Evolutionary conservation across 2,797 vertebrate species (phyloP).

Genomic region (Malacoctenus gilli): DNA sequence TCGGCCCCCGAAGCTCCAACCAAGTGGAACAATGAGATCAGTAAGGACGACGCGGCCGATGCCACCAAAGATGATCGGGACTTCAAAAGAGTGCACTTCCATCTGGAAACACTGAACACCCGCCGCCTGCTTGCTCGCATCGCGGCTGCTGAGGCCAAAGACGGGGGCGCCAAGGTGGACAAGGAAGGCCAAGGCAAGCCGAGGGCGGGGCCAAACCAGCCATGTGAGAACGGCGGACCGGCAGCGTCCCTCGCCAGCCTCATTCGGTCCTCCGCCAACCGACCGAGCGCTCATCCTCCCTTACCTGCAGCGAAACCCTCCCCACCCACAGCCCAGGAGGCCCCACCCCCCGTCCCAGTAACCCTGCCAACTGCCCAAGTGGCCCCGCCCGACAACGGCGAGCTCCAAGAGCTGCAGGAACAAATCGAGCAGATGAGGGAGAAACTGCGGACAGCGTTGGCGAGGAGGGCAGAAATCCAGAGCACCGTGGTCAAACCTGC

Average conservation of each 20-base stretch:
- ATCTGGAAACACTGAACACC: constrained; percentile 81
- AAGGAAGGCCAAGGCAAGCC: neutral
- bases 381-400: constrained; percentile 37
- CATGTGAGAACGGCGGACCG: constrained; percentile 79
- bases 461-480: constrained; percentile 85
- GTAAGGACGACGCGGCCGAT: constrained; percentile 23
- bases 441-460: constrained; percentile 80
- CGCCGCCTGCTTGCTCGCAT: constrained; percentile 71
- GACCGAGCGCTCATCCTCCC: too few species aligned
- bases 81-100: constrained; percentile 83
- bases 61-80: constrained; percentile 60
- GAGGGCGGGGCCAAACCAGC: constrained; percentile 17
- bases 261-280: too few species aligned
- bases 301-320: too few species aligned
- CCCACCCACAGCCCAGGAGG: too few species aligned
- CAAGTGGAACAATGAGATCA: constrained; percentile 76
- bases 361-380: too few species aligned
- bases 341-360: neutral
- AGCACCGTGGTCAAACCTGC: constrained; percentile 64
- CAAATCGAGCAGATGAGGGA: constrained; percentile 83
- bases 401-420: constrained; percentile 84
- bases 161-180: neutral
- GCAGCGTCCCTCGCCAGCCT: too few species aligned
- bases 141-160: constrained; percentile 12
- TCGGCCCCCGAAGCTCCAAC: constrained; percentile 54